phyloP scores from a whole-genome alignment of 1,140 invertebrate species.

The Anthonomus grandis region DNA sequence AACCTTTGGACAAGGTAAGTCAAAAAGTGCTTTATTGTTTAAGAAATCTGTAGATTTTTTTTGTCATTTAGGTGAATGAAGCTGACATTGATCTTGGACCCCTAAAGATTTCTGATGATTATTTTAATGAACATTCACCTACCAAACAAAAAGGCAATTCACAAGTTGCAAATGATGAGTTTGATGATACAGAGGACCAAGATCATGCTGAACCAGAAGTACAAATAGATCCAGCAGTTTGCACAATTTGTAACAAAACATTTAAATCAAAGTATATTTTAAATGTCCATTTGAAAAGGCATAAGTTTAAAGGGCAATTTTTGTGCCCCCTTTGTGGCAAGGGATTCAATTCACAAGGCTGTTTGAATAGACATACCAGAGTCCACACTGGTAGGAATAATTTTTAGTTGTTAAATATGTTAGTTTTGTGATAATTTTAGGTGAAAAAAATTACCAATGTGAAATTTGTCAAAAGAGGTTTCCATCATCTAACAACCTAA shows the following conservation, averaged over 20 bases:
- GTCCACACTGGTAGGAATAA: slow-evolving; percentile 41
- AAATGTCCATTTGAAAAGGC: slow-evolving; percentile 69
- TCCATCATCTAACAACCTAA: slow-evolving; percentile 38
- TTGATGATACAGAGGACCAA: not conserved
- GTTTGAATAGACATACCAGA: slow-evolving; percentile 35
- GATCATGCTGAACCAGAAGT: not conserved
- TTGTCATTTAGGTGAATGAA: slow-evolving; percentile 19
- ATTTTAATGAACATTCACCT: not conserved
- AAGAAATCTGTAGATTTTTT: not conserved
- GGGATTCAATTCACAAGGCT: slow-evolving; percentile 53
- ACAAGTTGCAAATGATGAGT: not conserved
- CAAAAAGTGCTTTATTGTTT: not conserved
- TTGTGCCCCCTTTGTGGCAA: slow-evolving; percentile 57
- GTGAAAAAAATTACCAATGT: slow-evolving; percentile 60
- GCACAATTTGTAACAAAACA: slow-evolving; percentile 59
- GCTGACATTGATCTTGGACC: slow-evolving; percentile 25
- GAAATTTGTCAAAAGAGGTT: slow-evolving; percentile 59
- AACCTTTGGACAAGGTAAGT: slow-evolving; percentile 1
- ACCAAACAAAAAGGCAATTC: not conserved
- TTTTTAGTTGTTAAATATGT: not conserved
- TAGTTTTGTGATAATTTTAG: too few species aligned
- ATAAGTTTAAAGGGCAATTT: slow-evolving; percentile 66
- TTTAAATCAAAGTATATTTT: slow-evolving; percentile 61
- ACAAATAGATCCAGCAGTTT: slow-evolving; percentile 38
- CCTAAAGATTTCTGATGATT: slow-evolving; percentile 20